A percentile compares a stretch with the other conserved stretches of the same genome.
Conservation (phyloP, 2,888 invertebrate species). For the Malacosoma neustria region DNA sequence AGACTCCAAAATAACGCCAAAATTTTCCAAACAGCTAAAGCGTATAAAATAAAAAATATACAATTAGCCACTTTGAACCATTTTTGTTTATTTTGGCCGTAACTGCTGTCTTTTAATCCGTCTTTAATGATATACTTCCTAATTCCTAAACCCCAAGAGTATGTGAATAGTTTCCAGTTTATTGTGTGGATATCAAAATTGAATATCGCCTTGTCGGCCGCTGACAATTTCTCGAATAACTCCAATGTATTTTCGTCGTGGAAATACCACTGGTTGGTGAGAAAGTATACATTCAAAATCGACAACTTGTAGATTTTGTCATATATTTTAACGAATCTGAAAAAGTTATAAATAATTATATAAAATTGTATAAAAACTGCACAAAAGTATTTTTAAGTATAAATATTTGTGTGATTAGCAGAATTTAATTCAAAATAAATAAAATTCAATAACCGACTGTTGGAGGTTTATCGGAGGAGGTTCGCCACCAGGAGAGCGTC, state of each 20-base stretch:
- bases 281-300: constrained; percentile 14
- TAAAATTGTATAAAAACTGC: too few relatives aligned
- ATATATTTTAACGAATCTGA: constrained; percentile 21
- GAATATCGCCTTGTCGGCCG: constrained; percentile 21
- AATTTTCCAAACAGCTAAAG: neutral
- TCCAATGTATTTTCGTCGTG: constrained; percentile 16
- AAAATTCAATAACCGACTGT: too few relatives aligned
- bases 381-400: too few relatives aligned
- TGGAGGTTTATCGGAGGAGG: too few relatives aligned
- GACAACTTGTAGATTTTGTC: constrained; percentile 20
- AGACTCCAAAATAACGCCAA: neutral
- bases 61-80: constrained; percentile 9
- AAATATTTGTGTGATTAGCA: too few relatives aligned
- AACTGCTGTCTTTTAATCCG: constrained; percentile 14
- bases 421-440: too few relatives aligned
- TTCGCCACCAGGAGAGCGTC: too few relatives aligned
- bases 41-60: neutral
- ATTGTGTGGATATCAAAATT: constrained; percentile 21
- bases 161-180: constrained; percentile 17
- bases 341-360: too few relatives aligned
- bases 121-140: constrained; percentile 25
- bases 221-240: constrained; percentile 13
- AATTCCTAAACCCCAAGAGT: constrained; percentile 18
- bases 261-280: constrained; percentile 21
- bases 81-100: constrained; percentile 13